These are phyloP conservation scores for Torymus auratus DNA, from an alignment of 2,888 invertebrate species.

Conservation along the genomic window DNA sequence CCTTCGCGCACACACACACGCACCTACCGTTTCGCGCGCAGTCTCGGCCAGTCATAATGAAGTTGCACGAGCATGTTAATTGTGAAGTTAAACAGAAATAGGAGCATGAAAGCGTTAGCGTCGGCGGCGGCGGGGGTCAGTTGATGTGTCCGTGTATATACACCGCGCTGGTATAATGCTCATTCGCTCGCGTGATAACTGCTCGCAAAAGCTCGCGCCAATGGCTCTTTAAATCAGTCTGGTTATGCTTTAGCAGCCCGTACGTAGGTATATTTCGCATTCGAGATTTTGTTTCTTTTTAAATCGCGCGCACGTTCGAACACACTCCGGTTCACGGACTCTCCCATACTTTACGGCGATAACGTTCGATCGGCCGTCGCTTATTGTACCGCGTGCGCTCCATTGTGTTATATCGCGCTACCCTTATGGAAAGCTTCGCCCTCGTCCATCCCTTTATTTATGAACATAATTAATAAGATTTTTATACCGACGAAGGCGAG, in stretches of 20 bases:
- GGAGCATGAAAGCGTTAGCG: constrained; percentile 67
- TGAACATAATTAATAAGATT: constrained; percentile 49
- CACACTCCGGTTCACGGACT: not conserved
- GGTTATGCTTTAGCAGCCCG: constrained; percentile 58
- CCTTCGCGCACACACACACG: not conserved
- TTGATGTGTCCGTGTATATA: constrained; percentile 61
- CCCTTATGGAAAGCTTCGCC: too few species aligned
- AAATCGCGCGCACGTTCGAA: not conserved
- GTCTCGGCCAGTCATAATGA: constrained; percentile 64
- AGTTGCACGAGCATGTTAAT: constrained; percentile 71
- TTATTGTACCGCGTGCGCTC: too few species aligned
- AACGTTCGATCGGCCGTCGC: too few species aligned
- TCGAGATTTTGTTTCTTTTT: constrained; percentile 32
- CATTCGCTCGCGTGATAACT: constrained; percentile 68
- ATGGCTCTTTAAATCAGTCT: constrained; percentile 67
- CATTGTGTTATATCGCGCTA: not conserved
- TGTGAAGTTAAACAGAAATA: constrained; percentile 72
- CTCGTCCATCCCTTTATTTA: not conserved
- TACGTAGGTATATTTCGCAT: constrained; percentile 57
- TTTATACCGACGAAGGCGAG: constrained; percentile 27
- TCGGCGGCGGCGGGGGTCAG: constrained; percentile 56
- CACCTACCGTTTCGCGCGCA: constrained; percentile 32
- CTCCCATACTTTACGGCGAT: too few species aligned
- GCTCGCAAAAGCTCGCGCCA: constrained; percentile 62
- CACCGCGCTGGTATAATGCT: constrained; percentile 61